These are phyloP conservation scores for Sinocyclocheilus grahami DNA, from an alignment of 2,113 vertebrate genomes.

Conservation along the genomic window DNA sequence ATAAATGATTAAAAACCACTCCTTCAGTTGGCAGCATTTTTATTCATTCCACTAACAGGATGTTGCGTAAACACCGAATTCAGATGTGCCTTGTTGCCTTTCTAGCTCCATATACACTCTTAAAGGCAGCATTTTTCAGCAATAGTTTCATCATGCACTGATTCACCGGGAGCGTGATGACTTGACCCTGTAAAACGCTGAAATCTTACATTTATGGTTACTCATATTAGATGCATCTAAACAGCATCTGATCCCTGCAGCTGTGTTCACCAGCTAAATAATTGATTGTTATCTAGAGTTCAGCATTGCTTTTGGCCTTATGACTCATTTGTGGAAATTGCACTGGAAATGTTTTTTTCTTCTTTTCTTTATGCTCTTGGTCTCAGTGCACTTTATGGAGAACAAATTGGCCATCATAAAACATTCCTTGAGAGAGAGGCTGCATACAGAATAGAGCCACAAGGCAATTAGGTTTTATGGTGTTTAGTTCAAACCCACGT, in stretches of 20 bases:
- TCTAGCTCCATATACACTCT: too few species aligned
- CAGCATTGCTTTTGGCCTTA: slow-evolving; percentile 2
- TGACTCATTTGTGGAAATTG: slow-evolving; percentile 32
- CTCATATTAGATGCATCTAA: background rate
- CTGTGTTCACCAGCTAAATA: background rate
- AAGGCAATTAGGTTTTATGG: slow-evolving; percentile 41
- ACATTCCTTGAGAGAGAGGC: slow-evolving; percentile 16
- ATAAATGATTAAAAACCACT: too few species aligned
- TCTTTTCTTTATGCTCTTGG: slow-evolving; percentile 35
- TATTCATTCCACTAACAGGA: background rate
- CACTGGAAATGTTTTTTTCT: slow-evolving; percentile 3
- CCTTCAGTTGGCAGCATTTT: background rate
- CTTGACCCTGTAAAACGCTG: background rate
- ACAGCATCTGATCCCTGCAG: background rate
- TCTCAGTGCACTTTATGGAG: slow-evolving; percentile 19
- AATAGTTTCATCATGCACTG: too few species aligned
- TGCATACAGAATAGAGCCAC: slow-evolving; percentile 43
- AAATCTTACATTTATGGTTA: slow-evolving; percentile 11
- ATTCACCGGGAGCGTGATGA: background rate
- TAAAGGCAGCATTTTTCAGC: too few species aligned
- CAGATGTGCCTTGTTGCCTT: background rate
- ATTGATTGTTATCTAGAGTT: slow-evolving; percentile 8
- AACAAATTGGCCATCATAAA: slow-evolving; percentile 55
- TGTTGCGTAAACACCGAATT: too few species aligned
- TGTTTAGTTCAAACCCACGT: slow-evolving; percentile 43